phyloP scores from a whole-genome alignment of 2,888 invertebrate species.

The Melitaea athalia region DNA sequence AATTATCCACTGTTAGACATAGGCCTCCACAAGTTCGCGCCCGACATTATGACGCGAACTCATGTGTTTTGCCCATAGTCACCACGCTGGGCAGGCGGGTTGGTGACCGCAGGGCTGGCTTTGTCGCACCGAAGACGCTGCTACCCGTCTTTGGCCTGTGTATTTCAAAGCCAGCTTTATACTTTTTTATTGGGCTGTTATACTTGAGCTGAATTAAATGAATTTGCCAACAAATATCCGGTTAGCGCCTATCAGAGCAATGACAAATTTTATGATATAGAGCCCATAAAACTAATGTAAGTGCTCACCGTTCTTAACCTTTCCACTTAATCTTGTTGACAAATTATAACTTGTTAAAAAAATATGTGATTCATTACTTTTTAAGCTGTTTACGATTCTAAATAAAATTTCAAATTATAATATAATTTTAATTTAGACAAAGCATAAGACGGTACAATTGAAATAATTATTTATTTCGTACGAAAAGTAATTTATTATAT shows the following conservation, averaged over 20 bases:
- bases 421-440: no score
- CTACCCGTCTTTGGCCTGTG: no score
- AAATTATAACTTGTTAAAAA: neutral
- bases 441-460: neutral
- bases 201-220: no score
- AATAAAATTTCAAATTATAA: neutral
- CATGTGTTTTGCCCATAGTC: no score
- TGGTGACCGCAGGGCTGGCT: no score
- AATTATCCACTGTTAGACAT: no score
- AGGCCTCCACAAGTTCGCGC: no score
- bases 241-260: constrained; percentile 49
- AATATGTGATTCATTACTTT: neutral
- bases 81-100: no score
- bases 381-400: neutral
- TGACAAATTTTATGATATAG: constrained; percentile 10
- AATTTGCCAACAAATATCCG: constrained; percentile 40
- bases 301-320: neutral
- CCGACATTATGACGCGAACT: no score
- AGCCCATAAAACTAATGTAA: constrained; percentile 6
- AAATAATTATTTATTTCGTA: neutral
- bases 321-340: neutral
- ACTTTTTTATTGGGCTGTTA: no score
- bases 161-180: no score
- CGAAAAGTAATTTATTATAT: neutral
- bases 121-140: no score